Evolutionary conservation across 2,888 invertebrate genomes (phyloP).

Genomic region (Epirrhoe alternata): DNA sequence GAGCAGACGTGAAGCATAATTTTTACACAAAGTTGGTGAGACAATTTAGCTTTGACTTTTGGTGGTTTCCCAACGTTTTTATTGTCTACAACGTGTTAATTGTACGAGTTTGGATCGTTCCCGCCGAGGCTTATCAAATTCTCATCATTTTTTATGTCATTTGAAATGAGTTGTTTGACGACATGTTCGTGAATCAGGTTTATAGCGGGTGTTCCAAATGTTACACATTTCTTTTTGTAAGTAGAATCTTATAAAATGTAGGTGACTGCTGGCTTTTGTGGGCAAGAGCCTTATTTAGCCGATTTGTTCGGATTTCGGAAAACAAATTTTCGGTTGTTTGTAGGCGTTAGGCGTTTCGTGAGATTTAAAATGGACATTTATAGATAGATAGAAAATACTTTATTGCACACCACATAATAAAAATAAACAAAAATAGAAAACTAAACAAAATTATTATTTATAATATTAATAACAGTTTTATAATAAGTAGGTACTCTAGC

Average conservation of each 20-base stretch:
- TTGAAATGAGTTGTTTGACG: conserved; percentile 26
- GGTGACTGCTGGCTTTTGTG: background rate
- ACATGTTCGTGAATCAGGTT: conserved; percentile 29
- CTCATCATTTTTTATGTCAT: conserved; percentile 20
- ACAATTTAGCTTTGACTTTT: too few relatives aligned
- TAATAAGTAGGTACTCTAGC: background rate
- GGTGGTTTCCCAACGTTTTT: background rate
- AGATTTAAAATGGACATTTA: too few relatives aligned
- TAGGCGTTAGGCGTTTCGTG: too few relatives aligned
- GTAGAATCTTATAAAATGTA: background rate
- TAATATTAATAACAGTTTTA: background rate
- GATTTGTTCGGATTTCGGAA: too few relatives aligned
- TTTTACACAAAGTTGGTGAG: too few relatives aligned
- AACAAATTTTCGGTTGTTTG: too few relatives aligned
- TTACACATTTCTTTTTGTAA: background rate
- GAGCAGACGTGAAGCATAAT: too few relatives aligned
- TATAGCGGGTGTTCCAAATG: conserved; percentile 10
- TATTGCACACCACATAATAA: too few relatives aligned
- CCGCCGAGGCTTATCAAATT: conserved; percentile 17
- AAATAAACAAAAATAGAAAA: too few relatives aligned
- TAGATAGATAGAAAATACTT: too few relatives aligned
- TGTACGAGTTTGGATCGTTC: conserved; percentile 1
- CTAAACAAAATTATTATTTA: too few relatives aligned
- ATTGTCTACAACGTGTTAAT: background rate
- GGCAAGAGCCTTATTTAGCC: too few relatives aligned